phyloP scores from a whole-genome alignment of 2,797 vertebrate genomes.

The Paedocypris micromegethes region DNA sequence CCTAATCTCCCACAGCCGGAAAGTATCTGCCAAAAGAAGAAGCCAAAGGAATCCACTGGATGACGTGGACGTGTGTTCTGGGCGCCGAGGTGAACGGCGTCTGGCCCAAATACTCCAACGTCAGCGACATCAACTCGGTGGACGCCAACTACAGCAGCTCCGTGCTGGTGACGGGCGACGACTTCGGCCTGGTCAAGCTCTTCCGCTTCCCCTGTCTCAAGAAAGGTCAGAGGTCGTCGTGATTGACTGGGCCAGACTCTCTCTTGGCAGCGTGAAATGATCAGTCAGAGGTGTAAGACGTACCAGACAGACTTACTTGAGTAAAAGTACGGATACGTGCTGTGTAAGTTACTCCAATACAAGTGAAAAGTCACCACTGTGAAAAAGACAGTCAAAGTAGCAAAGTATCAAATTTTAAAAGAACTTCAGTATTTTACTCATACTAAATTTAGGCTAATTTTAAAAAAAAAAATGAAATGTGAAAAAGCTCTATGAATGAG shows the following conservation, averaged over 20 bases:
- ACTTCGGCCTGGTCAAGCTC: constrained; percentile 88
- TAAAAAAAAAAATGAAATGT: too few species aligned
- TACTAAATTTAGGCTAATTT: too few species aligned
- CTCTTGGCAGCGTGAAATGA: too few species aligned
- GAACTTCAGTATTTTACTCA: too few species aligned
- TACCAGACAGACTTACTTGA: too few species aligned
- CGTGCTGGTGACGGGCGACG: constrained; percentile 83
- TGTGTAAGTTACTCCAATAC: too few species aligned
- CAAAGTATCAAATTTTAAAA: too few species aligned
- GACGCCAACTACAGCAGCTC: constrained; percentile 89
- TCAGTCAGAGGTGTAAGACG: too few species aligned
- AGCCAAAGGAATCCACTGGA: constrained; percentile 86
- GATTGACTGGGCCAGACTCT: neutral
- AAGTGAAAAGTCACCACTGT: too few species aligned
- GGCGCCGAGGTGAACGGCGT: constrained; percentile 89
- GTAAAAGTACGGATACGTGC: too few species aligned
- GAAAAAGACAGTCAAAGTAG: too few species aligned
- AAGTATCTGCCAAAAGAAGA: constrained; percentile 86
- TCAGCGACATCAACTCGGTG: constrained; percentile 85
- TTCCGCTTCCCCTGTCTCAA: constrained; percentile 89
- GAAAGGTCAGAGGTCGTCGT: constrained; percentile 70
- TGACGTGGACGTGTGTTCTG: constrained; percentile 87
- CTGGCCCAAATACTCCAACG: constrained; percentile 87
- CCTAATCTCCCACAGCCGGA: constrained; percentile 66
- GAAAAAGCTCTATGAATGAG: too few species aligned